Evolutionary conservation across 2,113 vertebrate species (phyloP).

Genomic region (Caloenas nicobarica): DNA sequence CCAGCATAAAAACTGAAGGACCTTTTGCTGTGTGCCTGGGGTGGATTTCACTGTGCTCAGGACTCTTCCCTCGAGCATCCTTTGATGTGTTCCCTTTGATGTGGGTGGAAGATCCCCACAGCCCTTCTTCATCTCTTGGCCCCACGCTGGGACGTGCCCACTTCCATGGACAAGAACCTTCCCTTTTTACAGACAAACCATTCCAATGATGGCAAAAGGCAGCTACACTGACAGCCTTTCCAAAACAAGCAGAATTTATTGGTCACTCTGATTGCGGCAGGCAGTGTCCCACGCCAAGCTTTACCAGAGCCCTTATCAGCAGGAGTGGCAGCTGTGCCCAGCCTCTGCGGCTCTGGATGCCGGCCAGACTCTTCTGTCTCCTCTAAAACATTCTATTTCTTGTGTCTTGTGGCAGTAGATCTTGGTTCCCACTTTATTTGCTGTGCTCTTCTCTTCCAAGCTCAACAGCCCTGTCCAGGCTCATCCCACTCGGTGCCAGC

Average conservation of each 20-base stretch:
- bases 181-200: not conserved
- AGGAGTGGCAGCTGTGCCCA: not conserved
- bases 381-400: fast-evolving
- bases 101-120: not conserved
- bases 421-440: not conserved
- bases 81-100: not conserved
- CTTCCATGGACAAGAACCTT: not conserved
- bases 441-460: too few relatives aligned
- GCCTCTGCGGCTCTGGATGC: not conserved
- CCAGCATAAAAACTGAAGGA: not conserved
- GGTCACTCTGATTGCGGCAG: constrained; percentile 43
- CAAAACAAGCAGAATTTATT: not conserved
- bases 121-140: not conserved
- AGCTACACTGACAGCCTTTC: not conserved
- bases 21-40: not conserved
- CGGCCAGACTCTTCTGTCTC: not conserved
- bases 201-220: fast-evolving
- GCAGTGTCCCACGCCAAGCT: not conserved
- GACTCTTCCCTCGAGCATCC: not conserved
- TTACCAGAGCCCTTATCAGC: constrained; percentile 35
- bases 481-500: not conserved
- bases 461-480: not conserved
- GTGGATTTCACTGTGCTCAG: not conserved
- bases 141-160: not conserved
- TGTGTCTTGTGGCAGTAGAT: not conserved